Evolutionary conservation across 1,140 invertebrate species (phyloP).

Genomic region (Andrena cerasifolii): DNA sequence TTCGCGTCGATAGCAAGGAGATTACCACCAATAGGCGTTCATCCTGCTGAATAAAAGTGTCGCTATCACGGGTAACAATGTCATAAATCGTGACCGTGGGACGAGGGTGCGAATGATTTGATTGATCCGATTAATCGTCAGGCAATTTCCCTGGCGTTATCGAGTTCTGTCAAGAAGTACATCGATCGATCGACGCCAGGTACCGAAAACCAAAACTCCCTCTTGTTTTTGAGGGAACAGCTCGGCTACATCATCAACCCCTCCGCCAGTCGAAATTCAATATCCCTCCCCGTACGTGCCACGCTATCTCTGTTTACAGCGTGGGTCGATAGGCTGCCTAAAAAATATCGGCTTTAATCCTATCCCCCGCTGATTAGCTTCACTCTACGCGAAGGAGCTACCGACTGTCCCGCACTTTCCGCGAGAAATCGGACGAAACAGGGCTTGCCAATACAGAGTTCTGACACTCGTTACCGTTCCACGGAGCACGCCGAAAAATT

Average conservation of each 20-base stretch:
- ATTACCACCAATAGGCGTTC: constrained; percentile 19
- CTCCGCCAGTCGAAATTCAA: constrained; percentile 17
- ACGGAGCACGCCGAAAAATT: not conserved
- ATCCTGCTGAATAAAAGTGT: not conserved
- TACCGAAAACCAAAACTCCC: not conserved
- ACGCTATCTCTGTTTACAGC: constrained; percentile 29
- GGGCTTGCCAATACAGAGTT: not conserved
- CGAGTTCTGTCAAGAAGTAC: no score
- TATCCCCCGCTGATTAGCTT: not conserved
- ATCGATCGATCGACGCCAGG: no score
- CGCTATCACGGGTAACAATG: not conserved
- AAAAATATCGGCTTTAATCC: constrained; percentile 20
- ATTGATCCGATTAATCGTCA: not conserved
- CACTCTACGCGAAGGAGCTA: not conserved
- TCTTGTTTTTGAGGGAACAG: not conserved
- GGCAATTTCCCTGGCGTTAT: no score
- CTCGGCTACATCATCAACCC: no score
- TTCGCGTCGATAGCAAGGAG: constrained; percentile 25
- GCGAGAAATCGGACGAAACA: not conserved
- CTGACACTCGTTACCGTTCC: no score
- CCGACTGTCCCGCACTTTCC: not conserved
- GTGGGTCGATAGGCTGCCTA: constrained; percentile 2
- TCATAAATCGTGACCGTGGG: not conserved
- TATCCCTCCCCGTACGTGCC: not conserved
- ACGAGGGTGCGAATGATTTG: not conserved